Conservation (phyloP, 2,797 vertebrate genomes). For the Salarias fasciatus region DNA sequence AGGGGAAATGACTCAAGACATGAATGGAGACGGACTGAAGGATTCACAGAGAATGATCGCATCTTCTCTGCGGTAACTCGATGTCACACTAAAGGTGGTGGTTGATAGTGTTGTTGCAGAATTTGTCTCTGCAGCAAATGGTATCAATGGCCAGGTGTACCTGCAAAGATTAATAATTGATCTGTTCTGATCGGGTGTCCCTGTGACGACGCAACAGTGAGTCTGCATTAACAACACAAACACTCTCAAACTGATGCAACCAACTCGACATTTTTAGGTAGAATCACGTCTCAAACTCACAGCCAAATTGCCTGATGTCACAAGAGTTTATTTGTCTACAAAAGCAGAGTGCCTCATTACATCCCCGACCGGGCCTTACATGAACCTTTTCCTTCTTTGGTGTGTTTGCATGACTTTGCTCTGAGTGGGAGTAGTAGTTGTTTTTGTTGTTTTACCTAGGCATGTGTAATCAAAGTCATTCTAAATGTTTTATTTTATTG, state of each 20-base stretch:
- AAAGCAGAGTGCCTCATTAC: too few relatives aligned
- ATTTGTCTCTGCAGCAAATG: neutral
- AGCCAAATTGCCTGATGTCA: too few relatives aligned
- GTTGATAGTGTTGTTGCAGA: neutral
- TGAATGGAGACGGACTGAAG: neutral
- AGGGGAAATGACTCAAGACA: conserved; percentile 8
- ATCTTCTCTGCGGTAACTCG: conserved; percentile 2
- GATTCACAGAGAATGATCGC: neutral
- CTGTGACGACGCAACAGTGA: neutral
- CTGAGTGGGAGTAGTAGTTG: too few relatives aligned
- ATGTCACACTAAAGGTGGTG: neutral
- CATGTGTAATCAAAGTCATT: too few relatives aligned
- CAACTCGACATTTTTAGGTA: neutral
- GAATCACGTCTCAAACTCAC: neutral
- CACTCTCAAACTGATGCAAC: neutral
- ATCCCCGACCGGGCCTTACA: too few relatives aligned
- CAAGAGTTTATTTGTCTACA: too few relatives aligned
- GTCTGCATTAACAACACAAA: neutral
- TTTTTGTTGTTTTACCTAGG: too few relatives aligned
- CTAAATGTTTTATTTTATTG: too few relatives aligned
- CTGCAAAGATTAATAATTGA: neutral
- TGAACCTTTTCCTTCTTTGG: too few relatives aligned
- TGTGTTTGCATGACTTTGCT: too few relatives aligned
- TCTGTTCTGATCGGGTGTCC: neutral
- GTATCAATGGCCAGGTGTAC: neutral